Base-by-base conservation (phyloP, 2,113 vertebrate species). In the Myiozetetes cayanensis region DNA sequence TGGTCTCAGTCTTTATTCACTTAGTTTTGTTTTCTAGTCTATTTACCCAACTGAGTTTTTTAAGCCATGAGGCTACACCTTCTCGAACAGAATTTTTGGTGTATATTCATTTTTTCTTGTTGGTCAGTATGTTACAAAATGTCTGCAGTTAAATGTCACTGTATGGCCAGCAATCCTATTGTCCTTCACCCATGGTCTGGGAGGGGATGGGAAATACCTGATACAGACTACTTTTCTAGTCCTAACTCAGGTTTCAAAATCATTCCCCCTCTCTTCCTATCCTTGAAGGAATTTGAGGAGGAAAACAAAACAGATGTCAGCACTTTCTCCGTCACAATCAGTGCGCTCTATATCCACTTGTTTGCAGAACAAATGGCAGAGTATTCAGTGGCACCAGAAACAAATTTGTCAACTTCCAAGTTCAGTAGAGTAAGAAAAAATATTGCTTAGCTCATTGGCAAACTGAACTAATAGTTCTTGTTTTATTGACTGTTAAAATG, bases 401-500 rank as follows among this genome's bases (percentile, higher is more conserved):
- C 59, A 83, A 86, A 62, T 67, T 35, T 31, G 11, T 76, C 39
- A 50, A 43, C 71, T 71, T 90, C 82, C 67, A 47, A 33, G 35
- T 80, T 89, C 43, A 35, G 43, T 15, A 74, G 7, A 68, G 10
- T 55, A 71, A 82, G 39, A 77, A 20, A 80, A 74, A 90, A 35
- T 2, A 4, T 83, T 90, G 43, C 50, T 66, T 71, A 82, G 53
- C 25, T 62, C 49, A 14, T 6, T 46, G 66, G 20, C 23, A 89
- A 90, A 76, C 14, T 73, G 68, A 85, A 50, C 39, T 67, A 83
- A 77, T 77, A 81, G 43, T 74, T 90, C 31, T 89, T 76, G 44
- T 43, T 75, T 94, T 95, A 83, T 66, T 95, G 87, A 67, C 92
- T 97, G 71, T 97, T 96, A 88, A 94, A 90, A 88, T 88, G 91